Percentiles rank a stretch among this genome's conserved stretches.
Conservation (phyloP, 1,140 invertebrate species). For the Bombus vancouverensis region DNA sequence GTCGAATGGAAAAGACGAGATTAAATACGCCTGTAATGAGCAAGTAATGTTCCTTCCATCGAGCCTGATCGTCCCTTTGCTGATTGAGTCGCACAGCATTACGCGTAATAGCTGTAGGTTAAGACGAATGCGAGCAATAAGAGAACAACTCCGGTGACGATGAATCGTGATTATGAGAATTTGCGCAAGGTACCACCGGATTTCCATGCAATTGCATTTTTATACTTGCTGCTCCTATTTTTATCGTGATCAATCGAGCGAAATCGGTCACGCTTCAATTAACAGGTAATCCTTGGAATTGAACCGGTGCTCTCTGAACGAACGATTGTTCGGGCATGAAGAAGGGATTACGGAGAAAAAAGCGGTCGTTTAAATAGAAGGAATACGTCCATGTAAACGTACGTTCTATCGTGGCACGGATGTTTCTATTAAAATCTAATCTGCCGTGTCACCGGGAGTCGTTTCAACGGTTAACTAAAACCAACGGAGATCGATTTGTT, state of each 20-base stretch:
- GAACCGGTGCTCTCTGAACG: slow-evolving; percentile 1
- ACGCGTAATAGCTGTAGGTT: not conserved
- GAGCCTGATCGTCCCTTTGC: not conserved
- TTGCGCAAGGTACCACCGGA: not conserved
- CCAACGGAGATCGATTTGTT: not conserved
- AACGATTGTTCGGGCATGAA: not conserved
- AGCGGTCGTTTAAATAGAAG: not conserved
- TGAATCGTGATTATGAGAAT: slow-evolving; percentile 3
- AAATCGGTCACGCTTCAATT: slow-evolving; percentile 29
- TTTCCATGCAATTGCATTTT: slow-evolving; percentile 10
- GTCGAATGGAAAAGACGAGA: not conserved
- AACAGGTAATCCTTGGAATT: slow-evolving; percentile 34
- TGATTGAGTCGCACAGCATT: not conserved
- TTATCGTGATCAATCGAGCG: slow-evolving; percentile 20
- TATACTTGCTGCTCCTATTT: not conserved
- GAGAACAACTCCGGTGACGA: not conserved
- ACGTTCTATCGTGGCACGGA: not conserved
- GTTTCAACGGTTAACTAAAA: not conserved
- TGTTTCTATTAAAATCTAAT: slow-evolving; percentile 23
- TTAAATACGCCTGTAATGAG: not conserved
- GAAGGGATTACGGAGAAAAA: not conserved
- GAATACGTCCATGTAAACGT: not conserved
- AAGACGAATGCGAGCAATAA: not conserved
- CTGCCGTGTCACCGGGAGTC: not conserved
- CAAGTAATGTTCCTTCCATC: not conserved